These are phyloP conservation scores for Psylliodes chrysocephalus DNA, from an alignment of 2,888 invertebrate species.

Conservation along the genomic window DNA sequence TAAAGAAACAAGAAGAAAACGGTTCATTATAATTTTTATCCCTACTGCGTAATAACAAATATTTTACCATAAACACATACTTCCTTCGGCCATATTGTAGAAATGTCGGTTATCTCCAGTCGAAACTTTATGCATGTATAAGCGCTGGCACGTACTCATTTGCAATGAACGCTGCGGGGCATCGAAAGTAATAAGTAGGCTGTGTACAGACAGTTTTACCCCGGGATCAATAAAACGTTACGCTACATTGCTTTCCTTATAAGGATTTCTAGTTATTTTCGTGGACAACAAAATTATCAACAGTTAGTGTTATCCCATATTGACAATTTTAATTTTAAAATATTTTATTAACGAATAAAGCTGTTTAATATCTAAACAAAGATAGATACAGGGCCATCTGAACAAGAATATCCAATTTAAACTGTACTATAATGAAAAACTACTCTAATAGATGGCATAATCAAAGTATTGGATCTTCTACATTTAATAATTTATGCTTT, in stretches of 20 bases:
- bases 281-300: too few species aligned
- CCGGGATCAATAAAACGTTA: conserved; percentile 19
- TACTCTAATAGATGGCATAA: too few species aligned
- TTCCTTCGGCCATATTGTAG: conserved; percentile 23
- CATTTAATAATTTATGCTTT: too few species aligned
- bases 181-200: conserved; percentile 41
- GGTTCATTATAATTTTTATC: conserved; percentile 18
- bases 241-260: neutral
- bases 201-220: conserved; percentile 25
- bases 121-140: conserved; percentile 29
- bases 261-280: neutral
- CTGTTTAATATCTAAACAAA: too few species aligned
- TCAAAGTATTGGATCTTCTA: too few species aligned
- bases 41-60: conserved; percentile 28
- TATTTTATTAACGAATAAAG: too few species aligned
- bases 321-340: too few species aligned
- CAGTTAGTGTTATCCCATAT: too few species aligned
- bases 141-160: conserved; percentile 36
- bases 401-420: too few species aligned
- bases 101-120: conserved; percentile 1
- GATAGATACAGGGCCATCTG: too few species aligned
- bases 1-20: conserved; percentile 4
- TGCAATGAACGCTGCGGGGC: conserved; percentile 26
- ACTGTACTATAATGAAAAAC: too few species aligned
- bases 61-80: conserved; percentile 36